Evolutionary conservation across 2,113 vertebrate species (phyloP).

Genomic region (Hoplias malabaricus): DNA sequence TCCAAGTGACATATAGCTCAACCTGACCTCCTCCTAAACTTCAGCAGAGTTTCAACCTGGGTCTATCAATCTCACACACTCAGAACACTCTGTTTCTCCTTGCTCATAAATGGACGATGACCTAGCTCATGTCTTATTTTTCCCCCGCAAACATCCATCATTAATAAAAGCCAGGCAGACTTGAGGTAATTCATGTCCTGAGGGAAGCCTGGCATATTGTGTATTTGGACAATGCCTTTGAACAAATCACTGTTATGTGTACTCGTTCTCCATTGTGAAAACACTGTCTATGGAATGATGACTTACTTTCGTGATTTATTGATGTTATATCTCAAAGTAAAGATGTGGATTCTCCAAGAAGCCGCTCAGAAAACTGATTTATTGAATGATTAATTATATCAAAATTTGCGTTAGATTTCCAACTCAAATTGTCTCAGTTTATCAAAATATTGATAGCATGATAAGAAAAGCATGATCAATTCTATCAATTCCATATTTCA

Average conservation of each 20-base stretch:
- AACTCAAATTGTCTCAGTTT: too few relatives aligned
- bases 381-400: too few relatives aligned
- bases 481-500: too few relatives aligned
- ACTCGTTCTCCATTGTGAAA: constrained; percentile 21
- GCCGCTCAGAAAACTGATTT: too few relatives aligned
- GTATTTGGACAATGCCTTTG: constrained; percentile 36
- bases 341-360: too few relatives aligned
- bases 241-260: constrained; percentile 42
- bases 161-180: not conserved
- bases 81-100: not conserved
- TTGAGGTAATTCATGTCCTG: constrained; percentile 4
- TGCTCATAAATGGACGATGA: constrained; percentile 18
- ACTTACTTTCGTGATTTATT: too few relatives aligned
- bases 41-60: not conserved
- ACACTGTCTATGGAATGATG: too few relatives aligned
- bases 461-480: too few relatives aligned
- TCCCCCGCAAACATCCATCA: not conserved
- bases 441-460: too few relatives aligned
- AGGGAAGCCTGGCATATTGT: constrained; percentile 24
- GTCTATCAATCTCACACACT: not conserved
- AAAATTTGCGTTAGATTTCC: too few relatives aligned
- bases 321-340: too few relatives aligned
- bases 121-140: constrained; percentile 14
- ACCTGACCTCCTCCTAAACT: not conserved
- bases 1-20: not conserved